phyloP scores from a whole-genome alignment of 2,113 vertebrate species.

The Ivindomyrus marchei region DNA sequence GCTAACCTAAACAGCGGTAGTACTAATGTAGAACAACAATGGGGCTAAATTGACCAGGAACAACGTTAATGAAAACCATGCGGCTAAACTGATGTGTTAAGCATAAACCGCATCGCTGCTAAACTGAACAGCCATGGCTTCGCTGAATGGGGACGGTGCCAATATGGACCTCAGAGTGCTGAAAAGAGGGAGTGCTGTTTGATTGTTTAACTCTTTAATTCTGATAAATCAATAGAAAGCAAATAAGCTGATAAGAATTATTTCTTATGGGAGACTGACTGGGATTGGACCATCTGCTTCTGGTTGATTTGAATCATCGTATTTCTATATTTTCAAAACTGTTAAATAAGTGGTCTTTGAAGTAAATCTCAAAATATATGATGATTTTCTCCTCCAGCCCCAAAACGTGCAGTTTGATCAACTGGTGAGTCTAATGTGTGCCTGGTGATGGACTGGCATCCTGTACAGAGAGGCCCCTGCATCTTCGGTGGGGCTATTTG shows the following conservation, averaged over 20 bases:
- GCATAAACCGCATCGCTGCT: too few relatives aligned
- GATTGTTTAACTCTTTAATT: not conserved
- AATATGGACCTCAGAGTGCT: not conserved
- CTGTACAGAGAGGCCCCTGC: not conserved
- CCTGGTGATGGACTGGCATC: not conserved
- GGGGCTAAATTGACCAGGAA: too few relatives aligned
- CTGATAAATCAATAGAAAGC: slow-evolving; percentile 47
- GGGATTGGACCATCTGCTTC: not conserved
- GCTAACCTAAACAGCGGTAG: not conserved
- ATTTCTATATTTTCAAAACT: not conserved
- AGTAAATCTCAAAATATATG: not conserved
- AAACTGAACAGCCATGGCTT: not conserved
- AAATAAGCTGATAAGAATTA: not conserved
- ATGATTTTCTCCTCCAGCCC: not conserved
- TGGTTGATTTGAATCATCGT: not conserved
- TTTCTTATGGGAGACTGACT: not conserved
- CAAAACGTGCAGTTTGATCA: not conserved
- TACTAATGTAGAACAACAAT: too few relatives aligned
- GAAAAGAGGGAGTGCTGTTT: not conserved
- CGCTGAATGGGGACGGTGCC: not conserved
- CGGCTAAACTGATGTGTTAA: not conserved
- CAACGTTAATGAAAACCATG: too few relatives aligned
- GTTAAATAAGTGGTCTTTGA: not conserved
- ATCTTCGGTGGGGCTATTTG: not conserved
- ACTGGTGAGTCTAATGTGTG: not conserved